Conservation (phyloP, 1,140 invertebrate species). For the Drosophila serrata region DNA sequence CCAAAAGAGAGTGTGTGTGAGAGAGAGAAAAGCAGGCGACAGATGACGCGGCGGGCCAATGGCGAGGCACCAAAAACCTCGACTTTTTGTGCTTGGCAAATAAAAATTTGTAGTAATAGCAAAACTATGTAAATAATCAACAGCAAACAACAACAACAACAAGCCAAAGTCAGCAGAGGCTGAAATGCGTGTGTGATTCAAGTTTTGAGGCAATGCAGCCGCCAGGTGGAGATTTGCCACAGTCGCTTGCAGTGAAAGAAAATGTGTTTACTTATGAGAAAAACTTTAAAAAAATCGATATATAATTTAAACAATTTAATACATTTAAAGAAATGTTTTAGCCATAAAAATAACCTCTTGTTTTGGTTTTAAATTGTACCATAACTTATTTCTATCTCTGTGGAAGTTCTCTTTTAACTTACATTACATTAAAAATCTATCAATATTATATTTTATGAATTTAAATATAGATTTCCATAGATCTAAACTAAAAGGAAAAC, state of each 20-base stretch:
- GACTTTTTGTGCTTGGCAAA: slow-evolving; percentile 64
- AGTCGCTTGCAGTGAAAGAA: slow-evolving; percentile 8
- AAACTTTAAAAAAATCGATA: background rate
- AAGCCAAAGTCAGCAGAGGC: slow-evolving; percentile 21
- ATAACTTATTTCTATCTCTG: too few species aligned
- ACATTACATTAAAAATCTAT: too few species aligned
- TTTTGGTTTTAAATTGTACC: too few species aligned
- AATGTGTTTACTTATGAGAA: background rate
- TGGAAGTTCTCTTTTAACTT: too few species aligned
- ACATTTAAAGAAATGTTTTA: background rate
- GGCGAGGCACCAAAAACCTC: slow-evolving; percentile 12
- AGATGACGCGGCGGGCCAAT: slow-evolving; percentile 56
- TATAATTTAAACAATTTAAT: background rate
- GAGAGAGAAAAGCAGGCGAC: slow-evolving; percentile 28
- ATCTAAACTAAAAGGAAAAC: too few species aligned
- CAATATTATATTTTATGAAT: too few species aligned
- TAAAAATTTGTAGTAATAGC: slow-evolving; percentile 84
- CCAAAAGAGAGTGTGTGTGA: slow-evolving; percentile 26
- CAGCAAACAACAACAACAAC: slow-evolving; percentile 47
- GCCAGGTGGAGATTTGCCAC: slow-evolving; percentile 62
- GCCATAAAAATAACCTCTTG: too few species aligned
- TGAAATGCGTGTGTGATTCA: slow-evolving; percentile 79
- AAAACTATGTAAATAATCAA: slow-evolving; percentile 84
- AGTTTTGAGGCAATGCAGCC: slow-evolving; percentile 57
- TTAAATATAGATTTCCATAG: too few species aligned